Evolutionary conservation across 2,888 invertebrate genomes (phyloP).

Genomic region (Cordilura impudica): DNA sequence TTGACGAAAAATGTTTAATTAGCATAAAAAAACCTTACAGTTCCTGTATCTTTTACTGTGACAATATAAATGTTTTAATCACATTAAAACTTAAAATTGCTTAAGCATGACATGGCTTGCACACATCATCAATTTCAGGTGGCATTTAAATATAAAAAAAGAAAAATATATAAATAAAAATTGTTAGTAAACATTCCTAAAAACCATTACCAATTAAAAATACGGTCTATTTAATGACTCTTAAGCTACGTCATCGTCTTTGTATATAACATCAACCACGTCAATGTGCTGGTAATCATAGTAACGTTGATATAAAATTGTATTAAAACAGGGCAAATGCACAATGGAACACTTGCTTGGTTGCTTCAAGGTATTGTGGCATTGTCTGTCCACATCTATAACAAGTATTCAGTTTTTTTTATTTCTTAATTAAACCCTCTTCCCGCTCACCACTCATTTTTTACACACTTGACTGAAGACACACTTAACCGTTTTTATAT

Average conservation of each 20-base stretch:
- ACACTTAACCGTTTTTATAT: conserved; percentile 44
- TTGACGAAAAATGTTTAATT: too few relatives aligned
- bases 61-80: too few relatives aligned
- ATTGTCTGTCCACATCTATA: not conserved
- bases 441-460: conserved; percentile 16
- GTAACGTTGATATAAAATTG: not conserved
- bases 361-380: not conserved
- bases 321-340: conserved; percentile 32
- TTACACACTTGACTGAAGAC: conserved; percentile 39
- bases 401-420: not conserved
- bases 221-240: conserved; percentile 13
- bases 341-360: conserved; percentile 26
- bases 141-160: not conserved
- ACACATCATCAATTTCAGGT: not conserved
- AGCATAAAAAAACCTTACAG: too few relatives aligned
- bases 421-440: not conserved
- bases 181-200: not conserved
- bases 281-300: not conserved
- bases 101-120: not conserved
- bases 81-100: too few relatives aligned
- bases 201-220: not conserved
- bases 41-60: too few relatives aligned
- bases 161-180: not conserved
- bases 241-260: conserved; percentile 14
- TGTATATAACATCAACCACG: not conserved